A percentile compares a stretch with the other conserved stretches of the same genome.
Conservation (phyloP, 2,888 invertebrate species). For the Mechanitis mazaeus region DNA sequence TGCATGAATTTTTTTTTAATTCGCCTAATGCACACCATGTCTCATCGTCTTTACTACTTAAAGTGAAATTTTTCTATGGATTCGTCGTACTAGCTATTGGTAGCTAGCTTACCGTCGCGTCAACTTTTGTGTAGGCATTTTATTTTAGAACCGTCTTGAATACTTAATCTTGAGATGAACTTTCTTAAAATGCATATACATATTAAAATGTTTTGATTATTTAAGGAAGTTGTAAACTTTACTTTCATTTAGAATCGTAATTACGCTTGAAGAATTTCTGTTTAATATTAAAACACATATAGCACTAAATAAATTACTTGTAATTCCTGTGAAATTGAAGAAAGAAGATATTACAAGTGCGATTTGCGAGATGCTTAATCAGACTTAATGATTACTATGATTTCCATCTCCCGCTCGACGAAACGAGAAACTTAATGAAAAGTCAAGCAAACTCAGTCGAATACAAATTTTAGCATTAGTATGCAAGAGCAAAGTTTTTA, state of each 20-base stretch:
- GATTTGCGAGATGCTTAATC: constrained; percentile 59
- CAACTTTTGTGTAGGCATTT: constrained; percentile 62
- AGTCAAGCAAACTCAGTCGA: constrained; percentile 72
- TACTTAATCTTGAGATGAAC: constrained; percentile 37
- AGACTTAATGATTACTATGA: constrained; percentile 70
- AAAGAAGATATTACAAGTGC: constrained; percentile 48
- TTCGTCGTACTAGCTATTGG: constrained; percentile 46
- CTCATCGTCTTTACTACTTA: constrained; percentile 60
- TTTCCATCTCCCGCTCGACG: constrained; percentile 62
- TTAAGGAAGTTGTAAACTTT: constrained; percentile 16
- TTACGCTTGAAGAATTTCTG: constrained; percentile 17
- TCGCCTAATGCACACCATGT: constrained; percentile 69
- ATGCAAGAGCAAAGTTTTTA: constrained; percentile 74
- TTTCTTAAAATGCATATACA: constrained; percentile 26
- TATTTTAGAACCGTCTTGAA: constrained; percentile 60
- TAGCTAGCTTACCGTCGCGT: constrained; percentile 52
- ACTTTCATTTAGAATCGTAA: constrained; percentile 20
- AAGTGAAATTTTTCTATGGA: constrained; percentile 60
- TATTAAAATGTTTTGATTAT: constrained; percentile 19
- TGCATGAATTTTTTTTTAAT: constrained; percentile 67
- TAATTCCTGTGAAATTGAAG: constrained; percentile 22
- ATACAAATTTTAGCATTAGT: constrained; percentile 73
- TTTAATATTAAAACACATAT: constrained; percentile 19
- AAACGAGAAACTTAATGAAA: constrained; percentile 71
- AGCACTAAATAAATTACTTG: constrained; percentile 21